These are phyloP conservation scores for Tauraco hartlaubi DNA, from an alignment of 2,797 vertebrate genomes.

Conservation along the genomic window DNA sequence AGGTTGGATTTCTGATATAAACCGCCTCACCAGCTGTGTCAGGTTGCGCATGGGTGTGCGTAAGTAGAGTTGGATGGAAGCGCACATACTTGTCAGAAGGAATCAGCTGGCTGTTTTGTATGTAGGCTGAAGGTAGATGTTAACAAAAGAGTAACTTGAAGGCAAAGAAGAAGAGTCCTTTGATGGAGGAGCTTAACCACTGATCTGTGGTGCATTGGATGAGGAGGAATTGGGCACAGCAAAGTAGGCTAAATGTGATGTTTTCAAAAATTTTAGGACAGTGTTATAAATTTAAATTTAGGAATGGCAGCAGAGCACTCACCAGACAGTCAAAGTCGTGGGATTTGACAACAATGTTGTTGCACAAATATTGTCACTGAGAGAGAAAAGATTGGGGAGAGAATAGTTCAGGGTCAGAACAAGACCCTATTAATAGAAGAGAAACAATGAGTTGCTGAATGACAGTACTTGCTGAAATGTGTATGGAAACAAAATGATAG, in stretches of 20 bases:
- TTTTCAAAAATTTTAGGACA: background rate
- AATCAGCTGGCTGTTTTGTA: background rate
- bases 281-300: background rate
- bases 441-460: background rate
- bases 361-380: background rate
- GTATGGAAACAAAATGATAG: background rate
- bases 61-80: background rate
- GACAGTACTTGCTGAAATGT: background rate
- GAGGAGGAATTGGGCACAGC: background rate
- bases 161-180: background rate
- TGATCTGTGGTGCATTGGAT: background rate
- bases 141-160: background rate
- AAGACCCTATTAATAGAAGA: background rate
- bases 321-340: background rate
- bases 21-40: background rate
- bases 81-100: background rate
- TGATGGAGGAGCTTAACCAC: background rate
- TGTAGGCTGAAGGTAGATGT: background rate
- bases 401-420: background rate
- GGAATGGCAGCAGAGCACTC: background rate
- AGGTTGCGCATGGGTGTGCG: background rate
- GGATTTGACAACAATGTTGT: background rate
- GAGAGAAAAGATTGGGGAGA: background rate
- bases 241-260: background rate
- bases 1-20: background rate